These are phyloP conservation scores for Pseudomyrmex dendroicus DNA, from an alignment of 1,140 invertebrate genomes.

Conservation along the genomic window DNA sequence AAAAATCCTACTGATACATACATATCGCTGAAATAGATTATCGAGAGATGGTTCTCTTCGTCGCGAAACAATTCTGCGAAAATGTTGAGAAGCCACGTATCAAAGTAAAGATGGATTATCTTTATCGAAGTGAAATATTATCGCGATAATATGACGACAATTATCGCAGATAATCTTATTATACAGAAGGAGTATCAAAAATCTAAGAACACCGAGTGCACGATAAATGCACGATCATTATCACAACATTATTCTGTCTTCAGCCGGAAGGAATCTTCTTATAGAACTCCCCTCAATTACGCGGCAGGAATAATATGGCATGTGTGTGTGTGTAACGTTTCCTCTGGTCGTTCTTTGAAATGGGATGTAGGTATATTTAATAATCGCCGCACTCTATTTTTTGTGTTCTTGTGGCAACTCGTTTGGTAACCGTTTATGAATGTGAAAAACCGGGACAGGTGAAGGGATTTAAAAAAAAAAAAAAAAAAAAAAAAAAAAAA, in stretches of 20 bases:
- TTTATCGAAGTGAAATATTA: conserved; percentile 5
- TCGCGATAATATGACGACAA: conserved; percentile 7
- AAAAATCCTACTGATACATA: background rate
- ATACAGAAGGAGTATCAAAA: background rate
- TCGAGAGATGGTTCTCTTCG: background rate
- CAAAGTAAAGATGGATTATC: background rate
- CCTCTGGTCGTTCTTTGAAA: conserved; percentile 55
- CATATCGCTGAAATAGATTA: background rate
- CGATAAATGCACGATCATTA: background rate
- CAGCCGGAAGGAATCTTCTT: conserved; percentile 19
- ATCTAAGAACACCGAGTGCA: background rate
- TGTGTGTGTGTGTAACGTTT: conserved; percentile 53
- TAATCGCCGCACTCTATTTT: conserved; percentile 65
- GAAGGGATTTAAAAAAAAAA: conserved; percentile 46
- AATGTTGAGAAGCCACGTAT: background rate
- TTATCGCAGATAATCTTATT: conserved; percentile 17
- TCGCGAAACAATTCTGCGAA: no score
- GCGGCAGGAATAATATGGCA: conserved; percentile 31
- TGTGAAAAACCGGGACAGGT: conserved; percentile 65
- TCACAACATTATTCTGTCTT: conserved; percentile 6
- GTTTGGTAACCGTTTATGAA: conserved; percentile 59
- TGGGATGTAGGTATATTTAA: conserved; percentile 63
- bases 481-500: conserved; percentile 15
- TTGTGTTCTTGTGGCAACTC: conserved; percentile 61
- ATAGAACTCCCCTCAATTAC: conserved; percentile 17